Conservation (phyloP, 1,140 invertebrate species). For the Camponotus pennsylvanicus region DNA sequence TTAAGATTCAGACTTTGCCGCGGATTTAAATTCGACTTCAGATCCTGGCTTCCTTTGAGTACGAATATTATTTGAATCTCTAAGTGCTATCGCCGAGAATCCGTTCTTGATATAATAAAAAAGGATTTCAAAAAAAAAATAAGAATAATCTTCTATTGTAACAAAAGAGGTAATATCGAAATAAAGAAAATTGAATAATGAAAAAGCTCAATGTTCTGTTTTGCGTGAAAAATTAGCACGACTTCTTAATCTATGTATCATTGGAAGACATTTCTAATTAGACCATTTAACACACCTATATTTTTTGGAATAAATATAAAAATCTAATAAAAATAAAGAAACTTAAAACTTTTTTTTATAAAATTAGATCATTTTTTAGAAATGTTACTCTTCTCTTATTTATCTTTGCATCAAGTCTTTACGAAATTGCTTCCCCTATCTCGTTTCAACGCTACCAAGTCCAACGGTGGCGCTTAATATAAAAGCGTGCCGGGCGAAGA, state of each 20-base stretch:
- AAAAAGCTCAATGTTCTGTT: background rate
- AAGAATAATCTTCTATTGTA: background rate
- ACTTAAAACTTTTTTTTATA: background rate
- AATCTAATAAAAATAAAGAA: background rate
- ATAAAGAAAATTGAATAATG: background rate
- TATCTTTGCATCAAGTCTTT: background rate
- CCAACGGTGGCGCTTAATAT: constrained; percentile 33
- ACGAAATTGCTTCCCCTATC: constrained; percentile 4
- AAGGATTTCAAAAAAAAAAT: background rate
- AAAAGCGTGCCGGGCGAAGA: constrained; percentile 12
- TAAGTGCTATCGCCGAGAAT: constrained; percentile 1
- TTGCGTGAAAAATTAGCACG: background rate
- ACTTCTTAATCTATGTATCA: background rate
- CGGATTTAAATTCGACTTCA: constrained; percentile 24
- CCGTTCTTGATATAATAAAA: constrained; percentile 7
- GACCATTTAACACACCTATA: background rate
- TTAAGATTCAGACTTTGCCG: constrained; percentile 47
- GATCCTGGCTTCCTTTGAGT: constrained; percentile 29
- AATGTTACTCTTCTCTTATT: background rate
- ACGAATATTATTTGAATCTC: constrained; percentile 47
- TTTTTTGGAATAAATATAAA: background rate
- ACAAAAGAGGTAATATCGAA: background rate
- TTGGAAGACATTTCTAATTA: background rate
- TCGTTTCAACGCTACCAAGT: background rate
- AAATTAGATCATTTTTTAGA: background rate